Conservation (phyloP, 2,888 invertebrate species). For the Neoaliturus tenellus region DNA sequence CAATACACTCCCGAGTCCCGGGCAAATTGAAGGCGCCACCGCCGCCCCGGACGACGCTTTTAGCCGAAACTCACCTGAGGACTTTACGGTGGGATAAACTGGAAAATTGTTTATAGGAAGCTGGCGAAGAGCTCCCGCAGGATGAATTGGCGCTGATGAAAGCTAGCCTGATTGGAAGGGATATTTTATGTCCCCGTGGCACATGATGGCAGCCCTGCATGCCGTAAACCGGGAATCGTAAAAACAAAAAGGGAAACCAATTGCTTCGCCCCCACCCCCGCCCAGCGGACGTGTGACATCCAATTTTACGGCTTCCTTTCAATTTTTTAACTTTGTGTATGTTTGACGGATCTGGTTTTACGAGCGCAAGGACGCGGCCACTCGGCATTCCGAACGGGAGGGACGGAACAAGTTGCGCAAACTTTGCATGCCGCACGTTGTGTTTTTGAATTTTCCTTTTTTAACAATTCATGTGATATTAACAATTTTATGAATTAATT, state of each 20-base stretch:
- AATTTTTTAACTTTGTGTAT: slow-evolving; percentile 55
- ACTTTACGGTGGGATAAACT: slow-evolving; percentile 46
- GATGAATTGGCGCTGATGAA: slow-evolving; percentile 49
- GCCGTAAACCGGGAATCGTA: slow-evolving; percentile 57
- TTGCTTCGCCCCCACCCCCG: slow-evolving; percentile 25
- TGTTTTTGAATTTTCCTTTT: too few relatives aligned
- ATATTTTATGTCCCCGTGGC: slow-evolving; percentile 45
- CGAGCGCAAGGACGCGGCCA: not conserved
- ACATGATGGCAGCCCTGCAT: slow-evolving; percentile 51
- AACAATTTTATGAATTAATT: too few relatives aligned
- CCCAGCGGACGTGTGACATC: slow-evolving; percentile 49
- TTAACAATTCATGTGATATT: too few relatives aligned
- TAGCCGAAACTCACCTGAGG: slow-evolving; percentile 36
- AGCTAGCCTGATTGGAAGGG: slow-evolving; percentile 50
- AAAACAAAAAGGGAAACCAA: slow-evolving; percentile 61
- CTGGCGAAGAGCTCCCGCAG: slow-evolving; percentile 20
- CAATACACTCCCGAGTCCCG: not conserved
- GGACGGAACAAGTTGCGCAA: not conserved
- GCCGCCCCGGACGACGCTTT: slow-evolving; percentile 22
- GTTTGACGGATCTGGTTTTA: slow-evolving; percentile 53
- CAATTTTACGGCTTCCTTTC: slow-evolving; percentile 55
- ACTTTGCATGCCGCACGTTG: too few relatives aligned
- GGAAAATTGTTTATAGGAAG: slow-evolving; percentile 50
- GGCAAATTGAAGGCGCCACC: not conserved
- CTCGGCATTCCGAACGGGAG: not conserved